Conservation (phyloP, 2,113 vertebrate genomes). For the Psilopogon haemacephalus region DNA sequence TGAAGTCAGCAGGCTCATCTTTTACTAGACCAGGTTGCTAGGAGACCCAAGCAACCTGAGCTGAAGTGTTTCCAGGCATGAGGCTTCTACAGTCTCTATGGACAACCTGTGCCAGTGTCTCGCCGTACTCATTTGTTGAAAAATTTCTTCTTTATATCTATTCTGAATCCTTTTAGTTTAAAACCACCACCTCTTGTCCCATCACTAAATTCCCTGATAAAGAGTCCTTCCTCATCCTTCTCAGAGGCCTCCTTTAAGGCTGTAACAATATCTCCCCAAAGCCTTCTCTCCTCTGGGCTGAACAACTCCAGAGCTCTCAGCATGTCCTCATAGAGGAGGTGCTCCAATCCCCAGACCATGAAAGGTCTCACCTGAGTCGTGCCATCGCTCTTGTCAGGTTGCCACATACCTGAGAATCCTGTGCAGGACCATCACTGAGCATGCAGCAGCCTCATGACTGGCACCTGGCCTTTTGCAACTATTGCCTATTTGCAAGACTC, state of each 20-base stretch:
- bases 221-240: too few relatives aligned
- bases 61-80: too few relatives aligned
- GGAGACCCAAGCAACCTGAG: not conserved
- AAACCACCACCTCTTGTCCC: not conserved
- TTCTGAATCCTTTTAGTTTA: not conserved
- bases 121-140: not conserved
- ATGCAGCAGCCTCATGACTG: not conserved
- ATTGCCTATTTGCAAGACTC: accelerated
- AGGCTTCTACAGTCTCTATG: not conserved
- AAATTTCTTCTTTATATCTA: not conserved
- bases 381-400: not conserved
- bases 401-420: not conserved
- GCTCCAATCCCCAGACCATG: too few relatives aligned
- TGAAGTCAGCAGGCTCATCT: not conserved
- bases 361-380: accelerated
- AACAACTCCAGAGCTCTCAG: too few relatives aligned
- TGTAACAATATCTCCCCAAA: too few relatives aligned
- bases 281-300: too few relatives aligned
- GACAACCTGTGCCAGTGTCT: too few relatives aligned
- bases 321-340: too few relatives aligned
- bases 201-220: too few relatives aligned
- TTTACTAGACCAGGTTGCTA: not conserved
- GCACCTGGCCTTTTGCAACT: not conserved
- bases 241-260: too few relatives aligned
- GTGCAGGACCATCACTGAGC: not conserved